Evolutionary conservation across 2,797 vertebrate species (phyloP).

Genomic region (Amphiprion clarkii): DNA sequence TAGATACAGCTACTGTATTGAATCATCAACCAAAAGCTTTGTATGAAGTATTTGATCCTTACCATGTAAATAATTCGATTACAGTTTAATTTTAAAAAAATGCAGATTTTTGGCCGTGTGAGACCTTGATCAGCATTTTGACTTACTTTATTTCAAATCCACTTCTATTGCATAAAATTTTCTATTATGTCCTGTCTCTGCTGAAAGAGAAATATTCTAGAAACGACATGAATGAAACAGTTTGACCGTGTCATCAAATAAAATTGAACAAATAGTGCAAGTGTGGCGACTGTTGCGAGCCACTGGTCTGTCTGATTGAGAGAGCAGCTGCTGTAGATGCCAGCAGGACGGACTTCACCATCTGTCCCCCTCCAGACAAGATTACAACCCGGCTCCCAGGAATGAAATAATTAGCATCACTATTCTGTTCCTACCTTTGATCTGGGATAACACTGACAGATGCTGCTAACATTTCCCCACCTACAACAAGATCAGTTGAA

Average conservation of each 20-base stretch:
- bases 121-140: background rate
- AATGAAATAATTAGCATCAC: slow-evolving; percentile 71
- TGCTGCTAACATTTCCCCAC: slow-evolving; percentile 55
- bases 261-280: slow-evolving; percentile 10
- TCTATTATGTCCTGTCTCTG: background rate
- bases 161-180: background rate
- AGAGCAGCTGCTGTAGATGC: slow-evolving; percentile 66
- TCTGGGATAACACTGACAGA: slow-evolving; percentile 60
- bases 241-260: slow-evolving; percentile 32
- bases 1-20: no score
- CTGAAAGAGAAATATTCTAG: background rate
- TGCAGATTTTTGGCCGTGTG: no score
- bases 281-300: slow-evolving; percentile 29
- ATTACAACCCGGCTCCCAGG: slow-evolving; percentile 56
- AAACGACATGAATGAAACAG: slow-evolving; percentile 20
- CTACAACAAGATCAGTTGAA: slow-evolving; percentile 57
- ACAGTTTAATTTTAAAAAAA: no score
- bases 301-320: slow-evolving; percentile 50
- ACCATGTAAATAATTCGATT: no score
- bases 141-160: background rate
- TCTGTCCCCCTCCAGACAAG: slow-evolving; percentile 64
- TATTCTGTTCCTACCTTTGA: slow-evolving; percentile 55
- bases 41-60: no score
- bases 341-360: slow-evolving; percentile 59
- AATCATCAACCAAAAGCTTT: no score